Evolutionary conservation across 35 echinoderm and acorn worm species (phyloP).

Genomic region (Anneissia japonica): DNA sequence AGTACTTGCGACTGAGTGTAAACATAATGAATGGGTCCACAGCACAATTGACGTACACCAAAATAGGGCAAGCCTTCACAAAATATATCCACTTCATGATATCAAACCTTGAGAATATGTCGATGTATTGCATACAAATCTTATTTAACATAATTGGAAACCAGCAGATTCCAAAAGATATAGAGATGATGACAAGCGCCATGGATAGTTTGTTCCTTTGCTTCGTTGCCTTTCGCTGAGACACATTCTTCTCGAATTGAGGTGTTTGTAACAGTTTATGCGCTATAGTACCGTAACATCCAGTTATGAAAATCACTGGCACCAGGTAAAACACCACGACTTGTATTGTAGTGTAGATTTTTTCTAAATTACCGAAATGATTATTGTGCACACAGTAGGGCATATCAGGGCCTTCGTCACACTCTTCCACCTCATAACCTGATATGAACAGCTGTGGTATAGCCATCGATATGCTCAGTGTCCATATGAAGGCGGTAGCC

Average conservation of each 20-base stretch:
- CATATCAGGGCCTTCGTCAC: not conserved
- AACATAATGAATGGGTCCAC: not conserved
- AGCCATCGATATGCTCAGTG: not conserved
- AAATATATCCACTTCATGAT: not conserved
- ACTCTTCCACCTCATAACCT: not conserved
- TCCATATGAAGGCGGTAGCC: not conserved
- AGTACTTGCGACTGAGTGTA: not conserved
- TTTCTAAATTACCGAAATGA: not conserved
- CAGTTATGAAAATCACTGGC: not conserved
- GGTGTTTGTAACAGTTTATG: not conserved
- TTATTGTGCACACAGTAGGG: not conserved
- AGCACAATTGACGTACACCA: not conserved
- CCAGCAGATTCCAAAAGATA: not conserved
- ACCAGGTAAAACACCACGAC: not conserved
- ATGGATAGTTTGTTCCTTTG: not conserved
- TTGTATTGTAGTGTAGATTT: not conserved
- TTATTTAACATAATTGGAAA: not conserved
- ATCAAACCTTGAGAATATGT: not conserved
- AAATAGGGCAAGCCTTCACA: not conserved
- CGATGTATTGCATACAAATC: not conserved
- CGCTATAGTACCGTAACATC: not conserved
- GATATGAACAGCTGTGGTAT: not conserved
- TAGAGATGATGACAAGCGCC: not conserved
- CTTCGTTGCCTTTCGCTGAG: not conserved
- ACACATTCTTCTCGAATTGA: not conserved